phyloP scores from a whole-genome alignment of 1,140 invertebrate species.

The Paraescarpia echinospica region DNA sequence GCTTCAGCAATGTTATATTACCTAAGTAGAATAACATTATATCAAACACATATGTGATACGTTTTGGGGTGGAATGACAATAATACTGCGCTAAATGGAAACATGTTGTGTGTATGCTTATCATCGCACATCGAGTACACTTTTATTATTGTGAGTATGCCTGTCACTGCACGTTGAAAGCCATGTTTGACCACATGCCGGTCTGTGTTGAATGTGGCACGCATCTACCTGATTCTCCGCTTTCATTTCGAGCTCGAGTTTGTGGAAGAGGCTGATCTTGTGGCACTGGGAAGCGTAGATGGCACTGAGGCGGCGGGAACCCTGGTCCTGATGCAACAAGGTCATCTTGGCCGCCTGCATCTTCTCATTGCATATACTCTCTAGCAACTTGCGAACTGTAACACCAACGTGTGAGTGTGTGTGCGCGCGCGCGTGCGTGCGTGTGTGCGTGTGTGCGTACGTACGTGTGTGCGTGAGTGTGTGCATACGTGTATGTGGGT shows the following conservation, averaged over 20 bases:
- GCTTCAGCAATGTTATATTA: too few relatives aligned
- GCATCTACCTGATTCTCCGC: neutral
- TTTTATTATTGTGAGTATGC: too few relatives aligned
- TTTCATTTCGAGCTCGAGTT: neutral
- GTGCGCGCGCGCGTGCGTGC: too few relatives aligned
- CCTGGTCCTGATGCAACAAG: neutral
- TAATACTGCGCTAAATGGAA: too few relatives aligned
- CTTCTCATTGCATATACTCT: neutral
- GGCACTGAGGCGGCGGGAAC: neutral
- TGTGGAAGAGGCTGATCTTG: neutral
- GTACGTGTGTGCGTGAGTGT: neutral
- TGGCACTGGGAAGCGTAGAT: neutral
- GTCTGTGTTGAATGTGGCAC: too few relatives aligned
- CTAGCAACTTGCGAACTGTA: neutral
- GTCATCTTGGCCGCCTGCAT: neutral
- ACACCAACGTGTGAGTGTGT: neutral
- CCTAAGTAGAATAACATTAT: too few relatives aligned
- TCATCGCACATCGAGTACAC: neutral
- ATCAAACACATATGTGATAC: too few relatives aligned
- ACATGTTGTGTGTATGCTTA: neutral
- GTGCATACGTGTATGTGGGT: neutral
- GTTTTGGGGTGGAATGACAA: too few relatives aligned
- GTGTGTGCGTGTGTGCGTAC: too few relatives aligned
- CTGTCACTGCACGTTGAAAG: too few relatives aligned
- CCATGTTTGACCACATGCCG: too few relatives aligned